Base-by-base conservation (phyloP, 2,797 vertebrate species). In the Enteromius fasciolatus region DNA sequence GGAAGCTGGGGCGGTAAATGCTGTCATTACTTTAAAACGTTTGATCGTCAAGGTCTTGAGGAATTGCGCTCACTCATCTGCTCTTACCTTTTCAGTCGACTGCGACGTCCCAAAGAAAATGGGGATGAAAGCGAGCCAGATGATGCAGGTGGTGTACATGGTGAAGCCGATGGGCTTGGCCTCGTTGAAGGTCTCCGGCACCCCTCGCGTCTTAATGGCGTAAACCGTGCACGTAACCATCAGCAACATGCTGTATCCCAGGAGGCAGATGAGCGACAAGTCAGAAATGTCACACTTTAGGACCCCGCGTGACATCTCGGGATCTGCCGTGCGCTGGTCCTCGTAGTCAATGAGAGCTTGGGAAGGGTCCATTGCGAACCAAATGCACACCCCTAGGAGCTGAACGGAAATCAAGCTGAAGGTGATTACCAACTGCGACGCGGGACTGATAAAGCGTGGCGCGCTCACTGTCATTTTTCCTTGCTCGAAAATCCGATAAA, bases 101-200 rank as follows among this genome's bases (percentile, higher is more conserved):
- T 99, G 97, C 0, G 98, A 98, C 1, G 98, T 99, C 87, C 98
- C 98, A 52, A 99, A 99, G 95, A 99, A 99, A 92, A 99, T 99
- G 68, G 98, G 98, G 91, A 99, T 99, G 95, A 99, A 99, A 76
- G 98, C 98, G 20, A 99, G 95, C 98, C 98, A 99, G 87, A 99
- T 98, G 74, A 99, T 99, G 92, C 98, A 99, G 89, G 98, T 99
- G 87, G 98, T 99, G 92, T 99, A 99, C 98, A 99, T 99, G 91
- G 98, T 99, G 90, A 99, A 98, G 88, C 98, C 98, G 12, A 99
- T 99, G 89, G 97, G 98, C 91, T 99, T 99, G 92, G 98, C 98
- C 94, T 99, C 98, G 0, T 99, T 99, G 95, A 99, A 99, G 92
- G 98, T 99, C 95, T 99, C 98, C 0, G 98, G 98, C 84, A 99